phyloP scores from a whole-genome alignment of 2,888 invertebrate genomes.

The Pogonocherus hispidulus region DNA sequence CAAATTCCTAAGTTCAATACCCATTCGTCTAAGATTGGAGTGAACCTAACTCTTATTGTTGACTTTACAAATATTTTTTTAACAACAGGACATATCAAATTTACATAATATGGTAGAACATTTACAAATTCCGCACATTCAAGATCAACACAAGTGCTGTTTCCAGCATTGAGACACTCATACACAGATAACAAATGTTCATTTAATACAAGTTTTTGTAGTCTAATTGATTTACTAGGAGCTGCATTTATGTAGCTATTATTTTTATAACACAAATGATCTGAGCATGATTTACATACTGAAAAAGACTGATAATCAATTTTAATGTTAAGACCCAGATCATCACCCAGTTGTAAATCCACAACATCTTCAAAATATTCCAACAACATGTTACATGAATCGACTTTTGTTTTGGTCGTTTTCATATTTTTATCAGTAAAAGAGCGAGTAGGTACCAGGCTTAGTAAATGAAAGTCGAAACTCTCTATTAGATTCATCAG shows the following conservation, averaged over 20 bases:
- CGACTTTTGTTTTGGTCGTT: neutral
- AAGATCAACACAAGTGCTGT: neutral
- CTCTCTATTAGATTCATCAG: neutral
- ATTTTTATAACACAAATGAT: neutral
- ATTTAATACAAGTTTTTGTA: neutral
- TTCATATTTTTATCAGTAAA: neutral
- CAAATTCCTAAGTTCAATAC: neutral
- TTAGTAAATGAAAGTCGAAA: neutral
- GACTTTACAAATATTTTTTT: neutral
- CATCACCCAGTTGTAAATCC: neutral
- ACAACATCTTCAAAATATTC: neutral
- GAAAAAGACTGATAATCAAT: neutral
- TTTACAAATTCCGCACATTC: neutral
- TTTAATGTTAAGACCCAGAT: neutral
- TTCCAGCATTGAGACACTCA: neutral
- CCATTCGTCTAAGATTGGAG: neutral
- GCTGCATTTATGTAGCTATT: neutral
- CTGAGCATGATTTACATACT: neutral
- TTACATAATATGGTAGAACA: neutral
- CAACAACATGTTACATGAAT: neutral
- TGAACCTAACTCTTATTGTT: neutral
- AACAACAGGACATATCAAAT: neutral
- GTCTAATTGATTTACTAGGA: neutral
- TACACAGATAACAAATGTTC: neutral
- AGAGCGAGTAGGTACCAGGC: neutral